Base-by-base conservation (phyloP, 92 coral and sea anemone genomes). In the Pocillopora grandis region DNA sequence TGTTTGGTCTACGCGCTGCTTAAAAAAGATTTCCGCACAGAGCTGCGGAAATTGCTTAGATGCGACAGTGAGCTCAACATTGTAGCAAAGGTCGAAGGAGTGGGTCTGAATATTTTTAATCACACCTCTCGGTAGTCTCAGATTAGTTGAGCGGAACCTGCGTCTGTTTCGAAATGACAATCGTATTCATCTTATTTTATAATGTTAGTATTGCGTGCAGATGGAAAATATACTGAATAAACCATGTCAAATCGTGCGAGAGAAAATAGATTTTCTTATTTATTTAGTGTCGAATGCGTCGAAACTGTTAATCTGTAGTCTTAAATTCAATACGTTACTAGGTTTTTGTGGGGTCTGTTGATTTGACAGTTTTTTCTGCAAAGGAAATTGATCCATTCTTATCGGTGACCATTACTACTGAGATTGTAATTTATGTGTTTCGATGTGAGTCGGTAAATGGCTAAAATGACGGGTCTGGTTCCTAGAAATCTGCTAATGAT, bases 1-100 rank as follows among this genome's bases (percentile, higher is more conserved):
- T 91, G 91, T 37, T 75, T 86, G 23, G 93, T 92, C 11, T 95
- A 95, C 80, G 94, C 96, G 2, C 68, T 92, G 23, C 90, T 92
- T 12, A 95, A 95, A 58, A 69, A 13, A 55, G 95, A 92, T 70
- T 78, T 92, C 72, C 81, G 92, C 42, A 76, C 79, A 14, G 95
- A 89, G 60, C 84, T 88, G 58, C 35, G 48, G 14, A 33, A 76
- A 48, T 77, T 67, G 67, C 66, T 48, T 27, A 55, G 20, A 79
- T 48, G 74, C 31, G 48, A 49, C 42, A 76, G 59, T 18, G 80
- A 35, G 16, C 9, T 9, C 3, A 7, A 42, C 52, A 7, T 36
- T 12, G 21, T 49, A 35, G 3, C 57, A 33, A 31, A 56, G 78
- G 20, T 10, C 12, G n/a, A 57, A 76, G 80, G 18, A 18, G 10